A percentile compares a stretch with the other conserved stretches of the same genome.
Evolutionary conservation across 2,797 vertebrate species (phyloP).

Genomic region (Onychomys leucogaster): DNA sequence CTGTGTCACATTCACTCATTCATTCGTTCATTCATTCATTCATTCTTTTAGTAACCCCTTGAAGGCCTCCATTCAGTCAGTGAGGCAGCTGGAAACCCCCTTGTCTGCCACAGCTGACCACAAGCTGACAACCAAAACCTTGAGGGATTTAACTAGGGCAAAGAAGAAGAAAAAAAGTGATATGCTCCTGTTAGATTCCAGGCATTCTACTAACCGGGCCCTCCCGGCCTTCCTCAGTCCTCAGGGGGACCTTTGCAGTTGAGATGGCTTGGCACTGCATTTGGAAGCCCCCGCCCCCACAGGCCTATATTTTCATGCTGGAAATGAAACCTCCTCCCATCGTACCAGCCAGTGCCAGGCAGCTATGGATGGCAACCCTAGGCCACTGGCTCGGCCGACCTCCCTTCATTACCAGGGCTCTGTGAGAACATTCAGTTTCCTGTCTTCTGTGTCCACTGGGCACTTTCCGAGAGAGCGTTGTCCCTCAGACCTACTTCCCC

Average conservation of each 20-base stretch:
- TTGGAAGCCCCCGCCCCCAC: neutral
- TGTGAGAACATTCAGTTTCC: neutral
- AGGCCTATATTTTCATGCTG: constrained; percentile 25
- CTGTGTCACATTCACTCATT: neutral
- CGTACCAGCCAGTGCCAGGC: neutral
- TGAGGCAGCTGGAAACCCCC: neutral
- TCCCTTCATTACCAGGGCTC: neutral
- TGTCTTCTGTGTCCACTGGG: constrained; percentile 27
- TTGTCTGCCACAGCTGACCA: neutral
- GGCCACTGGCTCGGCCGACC: constrained; percentile 48
- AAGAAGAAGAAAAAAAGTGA: neutral
- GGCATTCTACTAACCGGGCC: neutral
- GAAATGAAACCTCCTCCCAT: constrained; percentile 53
- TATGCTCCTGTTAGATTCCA: neutral
- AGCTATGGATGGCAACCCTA: constrained; percentile 1
- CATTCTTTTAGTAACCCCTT: neutral
- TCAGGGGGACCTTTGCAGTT: neutral
- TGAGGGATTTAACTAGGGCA: neutral
- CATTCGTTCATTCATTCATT: neutral
- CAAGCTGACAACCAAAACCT: neutral
- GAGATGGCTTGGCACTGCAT: neutral
- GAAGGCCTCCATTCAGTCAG: neutral
- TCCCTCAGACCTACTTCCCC: constrained; percentile 52
- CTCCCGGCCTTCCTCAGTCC: neutral
- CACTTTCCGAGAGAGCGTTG: constrained; percentile 48